A percentile compares a stretch with the other conserved stretches of the same genome.
phyloP scores from a whole-genome alignment of 2,888 invertebrate species.

The Bursaphelenchus okinawaensis region DNA sequence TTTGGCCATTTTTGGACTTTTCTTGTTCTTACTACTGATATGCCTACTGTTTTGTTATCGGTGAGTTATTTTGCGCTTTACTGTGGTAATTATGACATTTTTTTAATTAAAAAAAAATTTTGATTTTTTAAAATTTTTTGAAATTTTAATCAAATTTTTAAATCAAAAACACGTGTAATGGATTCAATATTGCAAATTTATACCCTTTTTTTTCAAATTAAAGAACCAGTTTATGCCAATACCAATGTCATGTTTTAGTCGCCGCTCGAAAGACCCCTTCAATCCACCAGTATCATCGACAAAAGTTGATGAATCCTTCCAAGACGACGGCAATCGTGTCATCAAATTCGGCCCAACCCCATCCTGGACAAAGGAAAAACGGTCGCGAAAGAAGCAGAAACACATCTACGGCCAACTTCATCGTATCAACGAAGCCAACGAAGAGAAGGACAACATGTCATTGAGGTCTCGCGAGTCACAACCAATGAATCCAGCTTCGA shows the following conservation, averaged over 20 bases:
- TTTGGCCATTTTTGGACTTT: constrained; percentile 59
- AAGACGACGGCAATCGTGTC: constrained; percentile 34
- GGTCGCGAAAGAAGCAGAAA: constrained; percentile 50
- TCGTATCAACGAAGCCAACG: constrained; percentile 51
- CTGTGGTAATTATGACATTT: background rate
- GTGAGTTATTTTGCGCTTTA: constrained; percentile 25
- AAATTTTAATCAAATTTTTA: background rate
- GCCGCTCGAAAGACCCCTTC: background rate
- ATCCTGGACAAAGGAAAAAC: constrained; percentile 57
- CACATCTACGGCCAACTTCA: constrained; percentile 53
- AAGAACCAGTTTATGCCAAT: too few species aligned
- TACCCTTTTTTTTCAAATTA: too few species aligned
- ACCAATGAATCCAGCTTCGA: constrained; percentile 20
- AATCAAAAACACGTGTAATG: too few species aligned
- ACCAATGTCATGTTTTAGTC: background rate
- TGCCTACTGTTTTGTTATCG: constrained; percentile 60
- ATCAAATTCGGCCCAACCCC: constrained; percentile 61
- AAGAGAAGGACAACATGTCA: constrained; percentile 35
- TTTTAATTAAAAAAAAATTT: background rate
- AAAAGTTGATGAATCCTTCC: constrained; percentile 28
- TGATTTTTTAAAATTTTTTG: constrained; percentile 8
- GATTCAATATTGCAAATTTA: too few species aligned
- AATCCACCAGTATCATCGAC: background rate
- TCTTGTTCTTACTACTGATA: constrained; percentile 58
- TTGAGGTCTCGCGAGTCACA: constrained; percentile 39